phyloP scores from a whole-genome alignment of 2,113 vertebrate species.

The Apaloderma vittatum region DNA sequence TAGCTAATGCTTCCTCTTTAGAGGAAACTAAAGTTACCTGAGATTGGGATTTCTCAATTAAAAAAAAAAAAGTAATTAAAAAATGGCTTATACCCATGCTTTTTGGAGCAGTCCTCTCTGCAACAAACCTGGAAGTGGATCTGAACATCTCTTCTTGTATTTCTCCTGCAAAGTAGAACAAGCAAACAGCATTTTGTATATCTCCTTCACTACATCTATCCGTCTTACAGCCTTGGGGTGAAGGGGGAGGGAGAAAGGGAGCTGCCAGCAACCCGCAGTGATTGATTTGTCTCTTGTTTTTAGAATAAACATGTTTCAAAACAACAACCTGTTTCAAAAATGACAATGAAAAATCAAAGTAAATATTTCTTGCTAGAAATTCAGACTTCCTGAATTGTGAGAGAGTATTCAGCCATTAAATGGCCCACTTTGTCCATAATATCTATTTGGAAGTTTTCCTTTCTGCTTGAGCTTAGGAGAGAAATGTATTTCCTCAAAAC shows the following conservation, averaged over 20 bases:
- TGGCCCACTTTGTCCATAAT: background rate
- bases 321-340: background rate
- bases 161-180: background rate
- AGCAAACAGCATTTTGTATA: background rate
- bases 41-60: too few species aligned
- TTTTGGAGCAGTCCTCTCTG: background rate
- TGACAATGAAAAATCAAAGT: background rate
- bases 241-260: conserved; percentile 38
- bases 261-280: conserved; percentile 10
- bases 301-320: background rate
- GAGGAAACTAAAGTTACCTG: background rate
- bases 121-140: background rate
- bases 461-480: background rate
- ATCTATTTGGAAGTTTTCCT: background rate
- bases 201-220: background rate
- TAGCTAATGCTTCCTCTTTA: background rate
- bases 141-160: background rate
- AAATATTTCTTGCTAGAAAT: background rate
- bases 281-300: conserved; percentile 14
- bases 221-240: background rate
- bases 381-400: background rate
- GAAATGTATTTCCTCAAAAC: background rate
- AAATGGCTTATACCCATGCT: background rate
- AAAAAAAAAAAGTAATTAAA: too few species aligned
- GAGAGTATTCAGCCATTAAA: background rate